Evolutionary conservation across 1,140 invertebrate species (phyloP), one percentile per base, ranked within the genome.

Genomic region (Dreissena rostriformis): DNA sequence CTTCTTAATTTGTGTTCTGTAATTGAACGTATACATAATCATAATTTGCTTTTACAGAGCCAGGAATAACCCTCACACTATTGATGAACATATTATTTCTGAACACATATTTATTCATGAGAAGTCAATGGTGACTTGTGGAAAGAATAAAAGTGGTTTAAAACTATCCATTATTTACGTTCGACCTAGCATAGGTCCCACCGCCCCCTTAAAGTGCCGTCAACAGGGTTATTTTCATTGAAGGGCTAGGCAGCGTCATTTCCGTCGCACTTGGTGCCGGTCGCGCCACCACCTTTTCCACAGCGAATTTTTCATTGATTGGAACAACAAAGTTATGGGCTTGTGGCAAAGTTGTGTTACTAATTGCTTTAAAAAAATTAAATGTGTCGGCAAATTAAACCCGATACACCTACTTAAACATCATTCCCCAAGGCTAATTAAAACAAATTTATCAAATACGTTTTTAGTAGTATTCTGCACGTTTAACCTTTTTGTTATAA

Each of bases 251-350:
- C 4, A 97, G 96, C 0, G 93, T 97, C 10, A 90, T 97, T 12
- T 96, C 97, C 0, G 97, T 97, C 0, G 93, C 97, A 1, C 96
- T 96, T 95, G 97, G 97, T 14, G 96, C 92, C 94, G 88, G 96
- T 14, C 97, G 97, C 87, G 97, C 96, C 10, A 97, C 97, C 7
- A 97, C 97, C 85, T 97, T 96, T 0, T 97, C 97, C 87, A 90
- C 88, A 51, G 8, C 66, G 22, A 71, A 81, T 26, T 55, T 82
- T 19, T 80, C 83, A 0, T 72, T 84, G 11, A 87, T 91, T 49
- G 83, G 86, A 22, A 80, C 88, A 17, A 89, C 88, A 57, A 86
- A 83, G 79, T 85, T 88, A 86, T 12, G 73, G 67, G 14, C 19
- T 63, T 49, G 29, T 39, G 39, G 39, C n/a, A 39, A 39, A 39